Evolutionary conservation across 2,888 invertebrate species (phyloP).

Genomic region (Monoplex corrugatus): DNA sequence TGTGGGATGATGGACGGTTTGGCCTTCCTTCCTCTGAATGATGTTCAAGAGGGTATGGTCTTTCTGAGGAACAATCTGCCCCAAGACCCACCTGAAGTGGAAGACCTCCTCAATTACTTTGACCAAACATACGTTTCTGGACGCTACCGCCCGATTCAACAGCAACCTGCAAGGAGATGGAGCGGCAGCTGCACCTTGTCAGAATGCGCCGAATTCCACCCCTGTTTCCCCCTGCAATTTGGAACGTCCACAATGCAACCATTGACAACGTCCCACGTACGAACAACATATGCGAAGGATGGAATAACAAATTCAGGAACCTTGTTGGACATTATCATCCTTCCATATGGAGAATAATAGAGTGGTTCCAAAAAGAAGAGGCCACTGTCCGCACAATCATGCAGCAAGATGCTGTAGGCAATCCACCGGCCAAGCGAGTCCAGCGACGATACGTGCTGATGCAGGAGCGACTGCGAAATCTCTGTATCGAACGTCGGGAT

Average conservation of each 20-base stretch:
- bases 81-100: too few relatives aligned
- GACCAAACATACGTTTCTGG: slow-evolving; percentile 13
- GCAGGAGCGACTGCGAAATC: slow-evolving; percentile 40
- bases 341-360: not conserved
- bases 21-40: too few relatives aligned
- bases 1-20: too few relatives aligned
- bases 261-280: slow-evolving; percentile 1
- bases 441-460: slow-evolving; percentile 43
- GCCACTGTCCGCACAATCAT: slow-evolving; percentile 50
- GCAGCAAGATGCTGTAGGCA: slow-evolving; percentile 49
- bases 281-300: slow-evolving; percentile 26
- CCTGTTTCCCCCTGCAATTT: slow-evolving; percentile 19
- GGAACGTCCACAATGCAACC: slow-evolving; percentile 29
- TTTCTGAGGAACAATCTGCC: too few relatives aligned
- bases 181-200: not conserved
- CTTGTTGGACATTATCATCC: slow-evolving; percentile 13
- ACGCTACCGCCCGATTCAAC: not conserved
- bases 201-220: slow-evolving; percentile 2
- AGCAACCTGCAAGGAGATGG: slow-evolving; percentile 13
- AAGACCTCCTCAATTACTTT: slow-evolving; percentile 6
- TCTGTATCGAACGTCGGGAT: slow-evolving; percentile 37
- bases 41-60: too few relatives aligned
- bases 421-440: slow-evolving; percentile 25
- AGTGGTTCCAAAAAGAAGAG: slow-evolving; percentile 33
- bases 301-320: slow-evolving; percentile 25